A percentile compares a stretch with the other conserved stretches of the same genome.
phyloP scores from a whole-genome alignment of 2,113 vertebrate species.

The Etheostoma spectabile region DNA sequence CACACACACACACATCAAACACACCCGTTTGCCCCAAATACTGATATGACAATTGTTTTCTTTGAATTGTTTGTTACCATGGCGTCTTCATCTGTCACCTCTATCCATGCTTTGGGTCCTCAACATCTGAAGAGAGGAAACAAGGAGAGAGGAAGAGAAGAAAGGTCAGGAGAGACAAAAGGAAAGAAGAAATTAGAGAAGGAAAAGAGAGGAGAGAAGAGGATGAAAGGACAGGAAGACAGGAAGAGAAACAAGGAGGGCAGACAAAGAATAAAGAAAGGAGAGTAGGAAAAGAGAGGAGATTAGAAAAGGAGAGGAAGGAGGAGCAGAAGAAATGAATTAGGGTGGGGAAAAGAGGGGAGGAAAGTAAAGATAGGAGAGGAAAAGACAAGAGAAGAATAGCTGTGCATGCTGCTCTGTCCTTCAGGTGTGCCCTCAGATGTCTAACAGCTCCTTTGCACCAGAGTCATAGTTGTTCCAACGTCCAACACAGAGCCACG shows the following conservation, averaged over 20 bases:
- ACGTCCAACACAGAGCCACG: conserved; percentile 42
- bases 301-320: no score
- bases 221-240: not conserved
- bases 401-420: conserved; percentile 10
- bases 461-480: conserved; percentile 23
- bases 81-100: not conserved
- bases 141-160: not conserved
- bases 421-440: conserved; percentile 48
- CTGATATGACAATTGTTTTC: conserved; percentile 2
- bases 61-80: not conserved
- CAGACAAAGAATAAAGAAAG: not conserved
- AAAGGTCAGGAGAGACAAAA: not conserved
- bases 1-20: conserved; percentile 20
- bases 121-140: not conserved
- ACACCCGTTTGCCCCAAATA: not conserved
- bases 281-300: not conserved
- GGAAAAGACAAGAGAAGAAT: not conserved
- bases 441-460: conserved; percentile 37
- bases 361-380: not conserved
- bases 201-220: not conserved
- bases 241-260: not conserved
- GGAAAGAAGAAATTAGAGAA: not conserved
- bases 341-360: no score
- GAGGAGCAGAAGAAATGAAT: not conserved
- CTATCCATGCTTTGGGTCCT: not conserved